A percentile compares a stretch with the other conserved stretches of the same genome.
Evolutionary conservation across 2,797 vertebrate species (phyloP).

Genomic region (Phataginus tetradactyla): DNA sequence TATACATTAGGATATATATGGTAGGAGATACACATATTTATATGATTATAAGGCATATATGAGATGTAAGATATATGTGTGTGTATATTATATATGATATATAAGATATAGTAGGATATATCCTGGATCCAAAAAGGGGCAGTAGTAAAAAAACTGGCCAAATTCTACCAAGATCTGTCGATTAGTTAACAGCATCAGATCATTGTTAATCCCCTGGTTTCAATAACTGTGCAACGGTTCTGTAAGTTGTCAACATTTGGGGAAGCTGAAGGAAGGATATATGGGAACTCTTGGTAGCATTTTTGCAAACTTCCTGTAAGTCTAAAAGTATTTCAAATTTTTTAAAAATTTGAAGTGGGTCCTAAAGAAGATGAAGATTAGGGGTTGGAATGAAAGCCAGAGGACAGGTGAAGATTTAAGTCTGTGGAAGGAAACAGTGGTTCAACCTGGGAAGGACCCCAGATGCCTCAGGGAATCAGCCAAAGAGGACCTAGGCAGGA

Average conservation of each 20-base stretch:
- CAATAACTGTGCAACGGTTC: neutral
- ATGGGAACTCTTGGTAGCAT: neutral
- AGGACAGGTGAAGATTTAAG: neutral
- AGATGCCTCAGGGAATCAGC: neutral
- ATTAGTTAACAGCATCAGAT: neutral
- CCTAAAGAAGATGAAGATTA: slow-evolving; percentile 7
- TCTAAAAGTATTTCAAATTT: neutral
- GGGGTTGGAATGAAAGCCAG: neutral
- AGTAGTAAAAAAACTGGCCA: neutral
- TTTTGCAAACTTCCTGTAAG: neutral
- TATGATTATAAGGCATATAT: no score
- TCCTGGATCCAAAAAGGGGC: neutral
- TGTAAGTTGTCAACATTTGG: neutral
- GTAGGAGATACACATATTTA: no score
- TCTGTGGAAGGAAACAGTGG: neutral
- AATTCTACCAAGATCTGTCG: neutral
- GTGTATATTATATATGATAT: no score
- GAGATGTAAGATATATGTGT: no score
- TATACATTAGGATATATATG: no score
- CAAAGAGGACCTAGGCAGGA: neutral
- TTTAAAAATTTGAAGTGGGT: neutral
- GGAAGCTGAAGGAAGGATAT: neutral
- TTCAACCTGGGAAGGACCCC: neutral
- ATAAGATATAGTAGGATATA: neutral
- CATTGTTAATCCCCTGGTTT: neutral